Evolutionary conservation across 1,140 invertebrate species (phyloP), one percentile per base, ranked within the genome.

Genomic region (Triops longicaudatus): DNA sequence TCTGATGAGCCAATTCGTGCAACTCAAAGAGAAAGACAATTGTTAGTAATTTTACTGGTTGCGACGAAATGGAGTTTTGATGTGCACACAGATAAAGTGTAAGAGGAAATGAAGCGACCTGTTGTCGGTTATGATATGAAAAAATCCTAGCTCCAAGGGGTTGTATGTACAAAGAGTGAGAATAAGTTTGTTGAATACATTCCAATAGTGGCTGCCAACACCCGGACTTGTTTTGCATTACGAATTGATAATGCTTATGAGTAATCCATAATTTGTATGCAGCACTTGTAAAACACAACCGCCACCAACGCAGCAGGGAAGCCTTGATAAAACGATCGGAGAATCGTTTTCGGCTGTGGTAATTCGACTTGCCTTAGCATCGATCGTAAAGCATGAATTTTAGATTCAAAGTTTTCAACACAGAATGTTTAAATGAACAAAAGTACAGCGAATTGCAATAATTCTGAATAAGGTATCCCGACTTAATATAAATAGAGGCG

Each of bases 191-290:
- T 63, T 63, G 50, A 63, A 63, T 63, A 63, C 50, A 63, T n/a
- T 63, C 50, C 50, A 63, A 63, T 63, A 22, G 50, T 63, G 50
- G 50, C 50, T 63, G 50, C 50, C 50, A 63, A 63, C 50, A 63
- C 31, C 31, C 31, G 31, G 31, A 2, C 2, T 37, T 37, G 2
- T 37, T 37, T 37, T 37, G 50, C 50, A 22, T 17, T 63, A 63
- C n/a, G 50, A 63, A 63, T 17, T 10, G 50, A 63, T 63, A 17
- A 63, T 17, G 50, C 6, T 63, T 22, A 63, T 63, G 50, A 10
- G 50, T 63, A 63, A 63, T 63, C 22, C 50, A 17, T 63, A 22
- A 63, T 63, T 63, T 17, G 50, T 63, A 6, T 63, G 50, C 50
- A 63, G 14, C 9, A 10, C 50, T 22, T 63, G 50, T 3, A 17